Conservation (phyloP, 2,888 invertebrate species). For the Platycheirus rosarum region DNA sequence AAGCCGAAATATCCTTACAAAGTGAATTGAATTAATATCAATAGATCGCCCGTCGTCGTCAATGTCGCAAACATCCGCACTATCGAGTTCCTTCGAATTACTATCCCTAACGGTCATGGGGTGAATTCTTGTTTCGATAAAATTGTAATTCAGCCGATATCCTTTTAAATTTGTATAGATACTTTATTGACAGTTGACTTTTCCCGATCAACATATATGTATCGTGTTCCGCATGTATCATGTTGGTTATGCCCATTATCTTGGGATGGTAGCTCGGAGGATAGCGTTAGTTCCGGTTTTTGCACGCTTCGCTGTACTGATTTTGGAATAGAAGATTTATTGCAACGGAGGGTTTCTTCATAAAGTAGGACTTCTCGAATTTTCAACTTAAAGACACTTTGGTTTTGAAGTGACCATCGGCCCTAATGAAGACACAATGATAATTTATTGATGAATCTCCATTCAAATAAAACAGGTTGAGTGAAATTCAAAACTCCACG, state of each 20-base stretch:
- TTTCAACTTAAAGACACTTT: conserved; percentile 62
- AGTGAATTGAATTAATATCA: conserved; percentile 74
- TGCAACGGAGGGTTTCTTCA: conserved; percentile 20
- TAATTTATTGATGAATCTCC: conserved; percentile 46
- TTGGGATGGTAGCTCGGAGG: conserved; percentile 60
- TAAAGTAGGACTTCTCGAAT: conserved; percentile 40
- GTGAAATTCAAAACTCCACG: conserved; percentile 31
- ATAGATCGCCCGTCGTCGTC: conserved; percentile 68
- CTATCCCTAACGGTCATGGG: conserved; percentile 44
- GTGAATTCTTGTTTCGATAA: conserved; percentile 66
- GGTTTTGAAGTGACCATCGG: conserved; percentile 50
- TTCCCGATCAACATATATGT: conserved; percentile 65
- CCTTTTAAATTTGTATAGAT: conserved; percentile 40
- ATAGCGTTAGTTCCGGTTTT: conserved; percentile 75
- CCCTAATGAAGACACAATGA: conserved; percentile 46
- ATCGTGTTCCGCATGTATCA: conserved; percentile 45
- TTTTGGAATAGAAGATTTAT: conserved; percentile 66
- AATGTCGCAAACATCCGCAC: conserved; percentile 63
- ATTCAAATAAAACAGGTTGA: conserved; percentile 48
- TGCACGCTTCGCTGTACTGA: conserved; percentile 62
- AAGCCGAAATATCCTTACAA: conserved; percentile 73
- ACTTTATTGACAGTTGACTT: conserved; percentile 74
- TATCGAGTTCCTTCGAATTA: conserved; percentile 37
- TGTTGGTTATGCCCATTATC: conserved; percentile 42
- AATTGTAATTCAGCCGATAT: conserved; percentile 67